These are phyloP conservation scores for Pogoniulus pusillus DNA, from an alignment of 2,797 vertebrate genomes.

Conservation along the genomic window DNA sequence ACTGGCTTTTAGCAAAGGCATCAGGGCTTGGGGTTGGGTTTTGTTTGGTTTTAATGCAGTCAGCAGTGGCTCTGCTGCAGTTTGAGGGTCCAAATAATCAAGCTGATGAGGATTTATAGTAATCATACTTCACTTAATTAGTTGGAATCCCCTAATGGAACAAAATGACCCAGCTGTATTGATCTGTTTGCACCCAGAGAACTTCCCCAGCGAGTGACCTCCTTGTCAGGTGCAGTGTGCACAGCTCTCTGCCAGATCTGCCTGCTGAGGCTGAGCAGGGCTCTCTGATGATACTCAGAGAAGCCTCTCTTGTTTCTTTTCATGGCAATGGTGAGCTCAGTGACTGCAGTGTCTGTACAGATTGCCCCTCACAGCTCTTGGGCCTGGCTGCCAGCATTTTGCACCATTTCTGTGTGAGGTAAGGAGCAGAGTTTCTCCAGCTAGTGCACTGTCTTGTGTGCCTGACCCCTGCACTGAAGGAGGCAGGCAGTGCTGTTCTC, in stretches of 20 bases:
- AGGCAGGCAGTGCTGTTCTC: conserved; percentile 34
- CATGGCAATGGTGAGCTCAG: neutral
- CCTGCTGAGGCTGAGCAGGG: conserved; percentile 26
- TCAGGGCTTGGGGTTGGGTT: neutral
- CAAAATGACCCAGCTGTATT: neutral
- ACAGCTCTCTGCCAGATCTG: neutral
- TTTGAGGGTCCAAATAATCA: conserved; percentile 1
- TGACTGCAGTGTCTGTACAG: neutral
- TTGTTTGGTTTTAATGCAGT: neutral
- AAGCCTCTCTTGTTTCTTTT: conserved; percentile 3
- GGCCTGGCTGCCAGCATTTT: neutral
- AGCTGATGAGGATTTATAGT: neutral
- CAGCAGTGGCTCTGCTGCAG: neutral
- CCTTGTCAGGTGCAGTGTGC: neutral
- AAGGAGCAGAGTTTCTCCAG: neutral
- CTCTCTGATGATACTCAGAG: conserved; percentile 1
- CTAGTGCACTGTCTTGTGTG: conserved; percentile 5
- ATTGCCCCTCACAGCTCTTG: neutral
- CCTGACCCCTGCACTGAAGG: conserved; percentile 1
- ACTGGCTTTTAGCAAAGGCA: neutral
- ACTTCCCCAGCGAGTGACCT: conserved; percentile 11
- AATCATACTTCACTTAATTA: neutral
- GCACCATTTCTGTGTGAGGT: conserved; percentile 8
- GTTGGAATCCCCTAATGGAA: neutral
- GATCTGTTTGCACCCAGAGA: neutral